Evolutionary conservation across 2,113 vertebrate species (phyloP), one percentile per base, ranked within the genome.

Genomic region (Dasyornis broadbenti): DNA sequence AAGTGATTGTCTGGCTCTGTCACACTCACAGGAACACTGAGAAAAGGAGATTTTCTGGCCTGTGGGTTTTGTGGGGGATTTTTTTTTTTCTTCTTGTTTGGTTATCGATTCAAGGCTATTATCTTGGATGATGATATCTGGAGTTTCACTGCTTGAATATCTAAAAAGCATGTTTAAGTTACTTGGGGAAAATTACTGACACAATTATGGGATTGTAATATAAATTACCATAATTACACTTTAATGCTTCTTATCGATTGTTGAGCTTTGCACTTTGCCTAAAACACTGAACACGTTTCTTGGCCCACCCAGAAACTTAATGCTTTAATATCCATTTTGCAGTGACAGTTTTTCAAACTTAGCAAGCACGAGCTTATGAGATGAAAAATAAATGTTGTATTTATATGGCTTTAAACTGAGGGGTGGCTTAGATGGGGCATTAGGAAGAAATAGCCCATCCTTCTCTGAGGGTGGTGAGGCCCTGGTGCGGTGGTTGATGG

Each of bases 151-250:
- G 40, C 73, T 86, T 94, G 84, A 88, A 92, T 89, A 92, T 71
- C 70, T 95, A 92, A 95, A 96, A 87, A 8, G 17, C 39, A 54
- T 1, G 2, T 87, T 80, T 87, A 83, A 94, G 84, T 96, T 95
- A 88, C 79, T 95, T 92, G 21, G 42, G 80, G 56, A 91, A 97
- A 96, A 98, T 96, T 96, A 95, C 73, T 70, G 70, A 75, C 56
- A 85, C 95, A 97, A 97, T 96, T 97, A 96, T 63, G 71, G 61
- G 56, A 87, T 95, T 94, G 79, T 95, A 92, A 95, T 92, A 94
- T 94, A 95, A 98, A 97, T 66, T 86, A 57, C 53, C 70, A 60
- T 96, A 96, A 97, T 96, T 95, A 90, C 47, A 89, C 81, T 94
- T 96, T 85, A 97, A 96, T 96, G 75, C 40, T 88, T 86, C 42